phyloP scores from a whole-genome alignment of 1,140 invertebrate genomes.

The Drosophila dunni region DNA sequence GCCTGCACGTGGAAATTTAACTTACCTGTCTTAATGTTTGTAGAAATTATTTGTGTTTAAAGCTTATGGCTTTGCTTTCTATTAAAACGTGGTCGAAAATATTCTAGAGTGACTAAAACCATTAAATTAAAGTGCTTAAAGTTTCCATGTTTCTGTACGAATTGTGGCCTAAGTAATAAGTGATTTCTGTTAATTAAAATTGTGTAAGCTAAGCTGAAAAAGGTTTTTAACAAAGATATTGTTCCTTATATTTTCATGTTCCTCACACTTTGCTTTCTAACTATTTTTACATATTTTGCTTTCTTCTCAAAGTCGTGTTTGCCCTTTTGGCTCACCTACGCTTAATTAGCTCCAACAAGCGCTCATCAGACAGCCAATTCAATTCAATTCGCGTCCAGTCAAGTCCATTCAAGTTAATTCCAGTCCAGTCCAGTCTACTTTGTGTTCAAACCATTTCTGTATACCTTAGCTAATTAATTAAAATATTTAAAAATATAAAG shows the following conservation, averaged over 20 bases:
- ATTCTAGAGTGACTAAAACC: constrained; percentile 4
- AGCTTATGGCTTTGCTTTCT: constrained; percentile 24
- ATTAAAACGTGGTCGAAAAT: background rate
- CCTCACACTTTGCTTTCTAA: constrained; percentile 9
- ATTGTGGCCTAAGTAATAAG: no score
- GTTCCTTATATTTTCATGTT: background rate
- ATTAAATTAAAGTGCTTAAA: background rate
- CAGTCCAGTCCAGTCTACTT: constrained; percentile 19
- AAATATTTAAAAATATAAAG: constrained; percentile 45
- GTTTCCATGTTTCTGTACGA: no score
- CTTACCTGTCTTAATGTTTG: constrained; percentile 13
- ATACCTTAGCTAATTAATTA: constrained; percentile 53
- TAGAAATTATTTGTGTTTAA: constrained; percentile 20
- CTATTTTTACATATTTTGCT: background rate
- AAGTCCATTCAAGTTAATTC: constrained; percentile 1
- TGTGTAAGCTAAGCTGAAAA: no score
- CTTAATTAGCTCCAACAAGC: constrained; percentile 14
- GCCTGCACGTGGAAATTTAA: constrained; percentile 47
- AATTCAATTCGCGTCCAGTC: background rate
- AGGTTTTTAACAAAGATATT: no score
- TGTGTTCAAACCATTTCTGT: constrained; percentile 28
- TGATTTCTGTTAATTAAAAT: no score
- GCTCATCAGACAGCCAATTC: constrained; percentile 11
- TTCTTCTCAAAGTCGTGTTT: constrained; percentile 16
- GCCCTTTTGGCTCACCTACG: constrained; percentile 37